Conservation (phyloP, 2,888 invertebrate genomes). For the Zygogramma bicolorata region DNA sequence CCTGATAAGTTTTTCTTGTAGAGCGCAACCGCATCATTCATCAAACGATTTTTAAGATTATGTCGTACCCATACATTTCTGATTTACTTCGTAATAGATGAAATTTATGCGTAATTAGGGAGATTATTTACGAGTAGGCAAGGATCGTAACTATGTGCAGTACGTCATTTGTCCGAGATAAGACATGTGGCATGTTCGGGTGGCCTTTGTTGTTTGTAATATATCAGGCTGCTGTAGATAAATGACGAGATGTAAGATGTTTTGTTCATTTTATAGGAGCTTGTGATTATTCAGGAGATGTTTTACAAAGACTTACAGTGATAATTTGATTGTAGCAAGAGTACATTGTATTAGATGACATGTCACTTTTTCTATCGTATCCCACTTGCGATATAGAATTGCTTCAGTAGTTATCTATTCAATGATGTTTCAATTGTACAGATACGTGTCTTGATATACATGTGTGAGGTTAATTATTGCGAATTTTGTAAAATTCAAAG, state of each 20-base stretch:
- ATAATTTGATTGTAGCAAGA: no score
- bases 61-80: slow-evolving; percentile 26
- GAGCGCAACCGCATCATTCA: slow-evolving; percentile 29
- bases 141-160: slow-evolving; percentile 21
- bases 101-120: slow-evolving; percentile 44
- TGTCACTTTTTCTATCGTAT: no score
- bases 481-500: no score
- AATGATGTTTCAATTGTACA: no score
- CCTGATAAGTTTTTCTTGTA: slow-evolving; percentile 27
- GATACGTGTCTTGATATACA: no score
- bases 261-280: no score
- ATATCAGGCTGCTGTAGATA: slow-evolving; percentile 30
- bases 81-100: slow-evolving; percentile 34
- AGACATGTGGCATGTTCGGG: slow-evolving; percentile 28
- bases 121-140: slow-evolving; percentile 38
- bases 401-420: no score
- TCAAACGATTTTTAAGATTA: slow-evolving; percentile 26
- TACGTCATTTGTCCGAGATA: slow-evolving; percentile 31
- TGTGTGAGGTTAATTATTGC: no score
- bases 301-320: no score
- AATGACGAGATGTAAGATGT: slow-evolving; percentile 22
- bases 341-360: no score
- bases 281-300: no score
- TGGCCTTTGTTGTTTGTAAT: slow-evolving; percentile 25
- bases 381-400: no score